These are phyloP conservation scores for Bubo scandiacus DNA, from an alignment of 2,113 vertebrate genomes.

Conservation along the genomic window DNA sequence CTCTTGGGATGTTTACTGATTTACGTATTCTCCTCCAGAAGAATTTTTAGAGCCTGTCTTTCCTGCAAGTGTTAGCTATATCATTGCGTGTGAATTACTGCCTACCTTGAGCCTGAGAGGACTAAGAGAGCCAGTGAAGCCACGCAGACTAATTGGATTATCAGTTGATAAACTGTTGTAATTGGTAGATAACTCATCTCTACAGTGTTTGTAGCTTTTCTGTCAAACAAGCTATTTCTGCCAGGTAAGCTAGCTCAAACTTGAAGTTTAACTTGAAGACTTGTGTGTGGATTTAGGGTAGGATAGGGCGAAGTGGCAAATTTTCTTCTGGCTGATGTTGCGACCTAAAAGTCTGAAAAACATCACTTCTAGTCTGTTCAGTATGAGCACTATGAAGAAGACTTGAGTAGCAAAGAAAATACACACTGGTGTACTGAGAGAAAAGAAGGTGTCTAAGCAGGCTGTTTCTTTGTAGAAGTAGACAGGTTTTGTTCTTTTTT, in stretches of 20 bases:
- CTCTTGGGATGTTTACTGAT: slow-evolving; percentile 14
- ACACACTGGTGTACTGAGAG: neutral
- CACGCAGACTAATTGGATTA: slow-evolving; percentile 13
- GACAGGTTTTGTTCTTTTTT: neutral
- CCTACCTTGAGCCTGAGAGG: neutral
- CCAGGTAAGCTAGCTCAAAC: neutral
- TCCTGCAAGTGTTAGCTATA: neutral
- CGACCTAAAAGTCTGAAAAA: neutral
- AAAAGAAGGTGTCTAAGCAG: neutral
- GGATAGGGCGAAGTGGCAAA: neutral
- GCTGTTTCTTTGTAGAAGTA: neutral
- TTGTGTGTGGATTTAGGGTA: neutral
- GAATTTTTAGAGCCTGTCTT: slow-evolving; percentile 1
- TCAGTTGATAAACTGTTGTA: neutral
- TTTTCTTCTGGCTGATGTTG: neutral
- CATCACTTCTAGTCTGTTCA: neutral
- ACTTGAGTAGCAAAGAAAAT: neutral
- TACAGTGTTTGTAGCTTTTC: neutral
- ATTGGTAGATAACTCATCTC: slow-evolving; percentile 21
- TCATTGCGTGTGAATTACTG: neutral
- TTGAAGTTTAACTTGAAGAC: neutral
- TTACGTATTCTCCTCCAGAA: slow-evolving; percentile 1
- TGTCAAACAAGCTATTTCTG: neutral
- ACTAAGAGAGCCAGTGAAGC: neutral
- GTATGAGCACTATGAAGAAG: neutral